phyloP scores from a whole-genome alignment of 2,888 invertebrate species.

The Cryptus viduatorius region DNA sequence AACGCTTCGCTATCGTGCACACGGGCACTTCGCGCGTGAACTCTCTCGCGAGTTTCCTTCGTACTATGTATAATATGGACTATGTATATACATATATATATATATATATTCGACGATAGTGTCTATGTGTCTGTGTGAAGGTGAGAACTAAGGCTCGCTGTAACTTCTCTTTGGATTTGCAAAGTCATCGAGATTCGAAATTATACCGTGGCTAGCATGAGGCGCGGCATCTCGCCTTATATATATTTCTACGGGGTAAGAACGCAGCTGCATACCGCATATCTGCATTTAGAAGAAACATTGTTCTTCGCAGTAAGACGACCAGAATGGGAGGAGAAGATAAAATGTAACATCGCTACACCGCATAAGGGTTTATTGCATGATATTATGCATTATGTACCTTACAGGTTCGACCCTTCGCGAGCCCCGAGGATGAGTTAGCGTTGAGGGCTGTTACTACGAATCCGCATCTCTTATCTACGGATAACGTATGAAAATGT shows the following conservation, averaged over 20 bases:
- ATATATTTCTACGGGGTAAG: not conserved
- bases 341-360: conserved; percentile 36
- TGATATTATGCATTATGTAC: too few species aligned
- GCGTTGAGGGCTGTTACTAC: too few species aligned
- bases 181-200: conserved; percentile 58
- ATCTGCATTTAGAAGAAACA: conserved; percentile 21
- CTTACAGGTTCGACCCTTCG: too few species aligned
- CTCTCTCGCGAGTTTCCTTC: conserved; percentile 50
- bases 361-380: not conserved
- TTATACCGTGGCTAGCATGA: conserved; percentile 22
- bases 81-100: too few species aligned
- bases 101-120: too few species aligned
- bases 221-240: not conserved
- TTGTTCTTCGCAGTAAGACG: conserved; percentile 13
- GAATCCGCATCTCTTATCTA: too few species aligned
- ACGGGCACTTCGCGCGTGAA: conserved; percentile 57
- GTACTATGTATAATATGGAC: conserved; percentile 12
- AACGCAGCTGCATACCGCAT: conserved; percentile 5
- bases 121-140: conserved; percentile 6
- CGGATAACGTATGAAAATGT: too few species aligned
- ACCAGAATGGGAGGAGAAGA: conserved; percentile 12
- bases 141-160: conserved; percentile 18
- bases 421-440: too few species aligned
- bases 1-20: conserved; percentile 69
- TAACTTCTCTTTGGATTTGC: conserved; percentile 50